Percentiles rank a stretch among this genome's conserved stretches.
These are phyloP conservation scores for Megaceryle torquata DNA, from an alignment of 2,113 vertebrate genomes.

Conservation along the genomic window DNA sequence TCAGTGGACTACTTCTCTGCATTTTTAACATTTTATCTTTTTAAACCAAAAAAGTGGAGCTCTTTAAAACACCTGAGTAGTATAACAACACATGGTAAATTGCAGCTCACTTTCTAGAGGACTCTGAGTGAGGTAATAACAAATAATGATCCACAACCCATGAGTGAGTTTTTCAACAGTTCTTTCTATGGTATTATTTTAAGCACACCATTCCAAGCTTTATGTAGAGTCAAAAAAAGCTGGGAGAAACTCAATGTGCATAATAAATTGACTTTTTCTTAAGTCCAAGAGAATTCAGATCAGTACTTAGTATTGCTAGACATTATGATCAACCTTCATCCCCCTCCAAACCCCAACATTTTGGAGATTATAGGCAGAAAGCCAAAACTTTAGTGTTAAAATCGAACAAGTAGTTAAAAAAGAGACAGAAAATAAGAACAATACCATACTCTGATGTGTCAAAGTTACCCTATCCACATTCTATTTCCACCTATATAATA, in stretches of 20 bases:
- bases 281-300: neutral
- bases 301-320: neutral
- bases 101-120: neutral
- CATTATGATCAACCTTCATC: neutral
- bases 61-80: neutral
- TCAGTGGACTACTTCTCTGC: neutral
- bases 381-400: neutral
- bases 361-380: neutral
- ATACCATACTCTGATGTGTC: neutral
- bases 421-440: neutral
- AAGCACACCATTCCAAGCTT: neutral
- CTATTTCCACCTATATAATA: neutral
- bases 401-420: neutral
- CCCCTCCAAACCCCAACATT: neutral
- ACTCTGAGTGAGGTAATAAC: neutral
- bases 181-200: neutral
- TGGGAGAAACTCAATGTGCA: neutral
- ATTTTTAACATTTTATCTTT: neutral
- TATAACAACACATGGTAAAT: neutral
- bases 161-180: neutral
- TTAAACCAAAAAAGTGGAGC: neutral
- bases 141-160: neutral
- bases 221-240: neutral
- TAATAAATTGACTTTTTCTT: neutral
- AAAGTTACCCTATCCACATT: neutral